Percentiles rank a stretch among this genome's conserved stretches.
These are phyloP conservation scores for Ceratina calcarata DNA, from an alignment of 1,140 invertebrate genomes.

Conservation along the genomic window DNA sequence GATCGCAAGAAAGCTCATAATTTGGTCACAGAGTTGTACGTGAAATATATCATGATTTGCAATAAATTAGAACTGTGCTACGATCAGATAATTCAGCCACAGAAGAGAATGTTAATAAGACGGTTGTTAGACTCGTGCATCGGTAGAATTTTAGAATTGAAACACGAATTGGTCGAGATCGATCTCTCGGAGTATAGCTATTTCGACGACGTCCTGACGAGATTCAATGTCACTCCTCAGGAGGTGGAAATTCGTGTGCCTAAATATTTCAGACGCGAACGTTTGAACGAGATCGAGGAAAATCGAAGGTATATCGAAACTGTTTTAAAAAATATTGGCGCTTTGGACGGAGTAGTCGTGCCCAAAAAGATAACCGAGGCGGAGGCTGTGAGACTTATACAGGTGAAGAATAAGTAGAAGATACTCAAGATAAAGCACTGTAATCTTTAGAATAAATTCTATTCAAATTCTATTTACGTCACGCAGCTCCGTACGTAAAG, in stretches of 20 bases:
- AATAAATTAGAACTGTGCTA: slow-evolving; percentile 90
- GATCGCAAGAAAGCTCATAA: slow-evolving; percentile 83
- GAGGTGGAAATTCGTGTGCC: slow-evolving; percentile 86
- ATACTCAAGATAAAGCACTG: background rate
- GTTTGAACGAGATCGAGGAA: slow-evolving; percentile 82
- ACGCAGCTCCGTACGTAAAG: slow-evolving; percentile 90
- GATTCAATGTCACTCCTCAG: slow-evolving; percentile 83
- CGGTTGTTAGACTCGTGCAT: slow-evolving; percentile 90
- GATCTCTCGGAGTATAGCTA: slow-evolving; percentile 93
- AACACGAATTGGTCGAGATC: slow-evolving; percentile 92
- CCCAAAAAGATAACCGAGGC: slow-evolving; percentile 86
- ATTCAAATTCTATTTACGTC: no score
- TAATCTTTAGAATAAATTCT: no score
- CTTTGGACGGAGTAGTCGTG: slow-evolving; percentile 82
- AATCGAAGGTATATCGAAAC: slow-evolving; percentile 84
- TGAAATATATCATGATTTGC: slow-evolving; percentile 90
- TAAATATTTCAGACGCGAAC: slow-evolving; percentile 85
- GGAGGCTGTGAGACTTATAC: slow-evolving; percentile 92
- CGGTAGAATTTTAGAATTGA: slow-evolving; percentile 89
- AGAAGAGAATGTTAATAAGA: slow-evolving; percentile 91
- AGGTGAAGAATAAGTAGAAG: slow-evolving; percentile 73
- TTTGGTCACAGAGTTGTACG: slow-evolving; percentile 84
- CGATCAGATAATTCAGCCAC: slow-evolving; percentile 95
- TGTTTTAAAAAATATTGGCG: slow-evolving; percentile 85
- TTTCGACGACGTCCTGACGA: slow-evolving; percentile 87